A percentile compares a stretch with the other conserved stretches of the same genome.
Conservation (phyloP, 1,140 invertebrate genomes). For the Phocides pigmalion region DNA sequence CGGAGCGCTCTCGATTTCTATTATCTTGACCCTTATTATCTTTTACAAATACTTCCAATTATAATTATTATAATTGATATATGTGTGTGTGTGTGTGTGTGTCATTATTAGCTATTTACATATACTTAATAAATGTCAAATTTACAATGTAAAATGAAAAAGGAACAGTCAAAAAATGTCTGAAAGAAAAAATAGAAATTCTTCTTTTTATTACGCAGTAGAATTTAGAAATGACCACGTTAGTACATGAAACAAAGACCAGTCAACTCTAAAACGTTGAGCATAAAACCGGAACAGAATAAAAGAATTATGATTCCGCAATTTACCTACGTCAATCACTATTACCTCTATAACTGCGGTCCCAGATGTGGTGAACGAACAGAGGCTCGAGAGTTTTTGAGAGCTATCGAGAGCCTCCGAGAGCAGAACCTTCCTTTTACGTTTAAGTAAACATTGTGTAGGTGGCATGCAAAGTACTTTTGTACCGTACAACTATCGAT, state of each 20-base stretch:
- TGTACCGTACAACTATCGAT: slow-evolving; percentile 23
- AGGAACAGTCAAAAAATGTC: too few species aligned
- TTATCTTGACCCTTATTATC: too few species aligned
- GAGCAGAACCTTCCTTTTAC: slow-evolving; percentile 26
- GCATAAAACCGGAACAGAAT: slow-evolving; percentile 1
- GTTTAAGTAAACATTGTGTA: slow-evolving; percentile 49
- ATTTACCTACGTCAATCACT: slow-evolving; percentile 38
- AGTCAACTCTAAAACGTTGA: not conserved
- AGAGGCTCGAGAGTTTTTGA: slow-evolving; percentile 38
- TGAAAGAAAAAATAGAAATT: too few species aligned
- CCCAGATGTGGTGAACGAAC: slow-evolving; percentile 44
- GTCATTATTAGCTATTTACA: too few species aligned
- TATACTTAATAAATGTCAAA: too few species aligned
- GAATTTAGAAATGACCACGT: too few species aligned
- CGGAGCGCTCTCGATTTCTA: too few species aligned
- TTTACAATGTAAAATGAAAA: too few species aligned
- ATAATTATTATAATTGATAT: too few species aligned
- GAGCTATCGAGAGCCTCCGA: slow-evolving; percentile 12
- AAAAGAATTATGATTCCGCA: slow-evolving; percentile 4
- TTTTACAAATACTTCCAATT: too few species aligned
- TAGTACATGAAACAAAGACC: not conserved
- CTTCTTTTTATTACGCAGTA: too few species aligned
- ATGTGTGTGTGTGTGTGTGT: too few species aligned
- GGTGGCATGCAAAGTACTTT: slow-evolving; percentile 54
- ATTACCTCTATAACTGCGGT: slow-evolving; percentile 28